phyloP scores from a whole-genome alignment of 2,113 vertebrate genomes.

The Pterocles burchelli region DNA sequence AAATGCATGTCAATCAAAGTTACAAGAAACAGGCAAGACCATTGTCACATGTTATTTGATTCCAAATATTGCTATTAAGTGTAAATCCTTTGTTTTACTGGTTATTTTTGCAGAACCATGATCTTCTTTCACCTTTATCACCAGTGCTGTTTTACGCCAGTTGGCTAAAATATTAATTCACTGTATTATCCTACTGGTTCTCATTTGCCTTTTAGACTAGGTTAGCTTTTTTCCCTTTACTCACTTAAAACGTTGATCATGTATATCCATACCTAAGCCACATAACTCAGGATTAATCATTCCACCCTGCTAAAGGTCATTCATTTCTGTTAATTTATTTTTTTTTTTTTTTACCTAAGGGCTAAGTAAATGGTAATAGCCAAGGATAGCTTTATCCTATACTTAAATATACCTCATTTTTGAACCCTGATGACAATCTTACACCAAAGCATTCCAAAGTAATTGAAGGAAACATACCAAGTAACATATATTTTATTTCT shows the following conservation, averaged over 20 bases:
- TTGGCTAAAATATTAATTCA: neutral
- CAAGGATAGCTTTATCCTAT: neutral
- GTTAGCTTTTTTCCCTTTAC: neutral
- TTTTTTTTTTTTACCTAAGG: neutral
- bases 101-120: neutral
- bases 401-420: neutral
- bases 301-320: neutral
- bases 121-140: neutral
- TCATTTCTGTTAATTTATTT: neutral
- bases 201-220: neutral
- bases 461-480: neutral
- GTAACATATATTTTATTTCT: neutral
- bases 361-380: neutral
- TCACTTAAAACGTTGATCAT: neutral
- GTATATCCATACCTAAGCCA: neutral
- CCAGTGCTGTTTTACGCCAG: neutral
- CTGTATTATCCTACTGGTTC: neutral
- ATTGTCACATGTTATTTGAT: neutral
- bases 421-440: neutral
- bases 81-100: neutral
- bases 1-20: neutral
- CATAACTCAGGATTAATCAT: neutral
- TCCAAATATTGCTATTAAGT: neutral
- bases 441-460: fast-evolving
- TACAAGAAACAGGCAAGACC: neutral